These are phyloP conservation scores for Datnioides undecimradiatus DNA, from an alignment of 2,113 vertebrate genomes.

Conservation along the genomic window DNA sequence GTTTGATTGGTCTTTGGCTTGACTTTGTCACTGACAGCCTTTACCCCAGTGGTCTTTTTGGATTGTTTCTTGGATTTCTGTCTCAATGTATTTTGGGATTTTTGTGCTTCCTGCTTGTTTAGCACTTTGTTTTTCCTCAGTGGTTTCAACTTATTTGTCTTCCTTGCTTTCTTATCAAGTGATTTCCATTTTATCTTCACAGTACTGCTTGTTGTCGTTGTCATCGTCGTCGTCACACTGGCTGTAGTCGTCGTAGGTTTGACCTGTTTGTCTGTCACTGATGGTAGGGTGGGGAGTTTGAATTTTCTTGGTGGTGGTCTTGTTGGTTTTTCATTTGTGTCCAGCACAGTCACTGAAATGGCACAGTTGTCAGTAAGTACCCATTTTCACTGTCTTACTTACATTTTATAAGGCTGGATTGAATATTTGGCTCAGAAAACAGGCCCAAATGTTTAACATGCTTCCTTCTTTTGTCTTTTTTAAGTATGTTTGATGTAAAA, in stretches of 20 bases:
- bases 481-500: constrained; percentile 51
- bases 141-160: constrained; percentile 26
- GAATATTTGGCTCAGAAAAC: constrained; percentile 30
- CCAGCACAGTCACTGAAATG: constrained; percentile 79
- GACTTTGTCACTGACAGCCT: background rate
- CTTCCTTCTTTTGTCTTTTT: constrained; percentile 28
- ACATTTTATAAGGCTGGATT: background rate
- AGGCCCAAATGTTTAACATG: constrained; percentile 39
- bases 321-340: constrained; percentile 75
- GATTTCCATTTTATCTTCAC: constrained; percentile 31
- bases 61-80: constrained; percentile 5
- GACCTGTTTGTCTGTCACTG: constrained; percentile 33
- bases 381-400: constrained; percentile 18
- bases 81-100: constrained; percentile 17
- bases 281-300: constrained; percentile 67
- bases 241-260: constrained; percentile 1
- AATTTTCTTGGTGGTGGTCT: constrained; percentile 76
- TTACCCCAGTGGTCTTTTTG: background rate
- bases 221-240: background rate
- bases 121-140: constrained; percentile 37
- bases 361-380: constrained; percentile 44
- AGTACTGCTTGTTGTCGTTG: background rate
- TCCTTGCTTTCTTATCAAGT: background rate
- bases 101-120: constrained; percentile 36
- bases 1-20: constrained; percentile 47